Base-by-base conservation (phyloP, 2,113 vertebrate genomes). In the Elanoides forficatus region DNA sequence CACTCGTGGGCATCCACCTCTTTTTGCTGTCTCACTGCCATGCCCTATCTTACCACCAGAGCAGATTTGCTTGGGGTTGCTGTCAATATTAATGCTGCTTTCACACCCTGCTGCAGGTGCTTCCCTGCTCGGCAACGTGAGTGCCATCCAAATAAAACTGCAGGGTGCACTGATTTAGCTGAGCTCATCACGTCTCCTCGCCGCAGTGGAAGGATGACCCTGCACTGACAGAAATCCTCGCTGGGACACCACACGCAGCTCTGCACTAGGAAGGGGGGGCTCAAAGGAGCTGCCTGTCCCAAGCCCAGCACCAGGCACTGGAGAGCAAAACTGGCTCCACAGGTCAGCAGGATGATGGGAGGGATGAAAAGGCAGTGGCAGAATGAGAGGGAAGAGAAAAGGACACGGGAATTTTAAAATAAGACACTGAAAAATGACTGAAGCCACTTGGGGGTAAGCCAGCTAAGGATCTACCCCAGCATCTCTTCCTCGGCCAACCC, bases 31-130 rank as follows among this genome's bases (percentile, higher is more conserved):
- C 71, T 93, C 84, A 27, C 60, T 78, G 36, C 38, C 43, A 15
- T 81, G 55, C 65, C 38, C 38, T 30, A 7, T 29, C 26, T 40
- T 66, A 78, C 26, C 32, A 55, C 20, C 47, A 17, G 42, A 73
- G 48, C 52, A 36, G 70, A 79, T 67, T 67, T 0, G 2, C 73
- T 89, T 2, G 1, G 38, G 36, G 36, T 16, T 84, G 56, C 56
- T 30, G 30, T 68, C 5, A 3, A 38, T 82, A 80, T 53, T 42
- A 76, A 52, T 20, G 62, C 78, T 75, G 84, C 84, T 81, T 75
- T 87, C 93, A 63, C 78, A 87, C 36, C 81, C 91, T 42, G 70
- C 85, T 81, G 91, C 91, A 95, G 93, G 94, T 96, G 86, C 68
- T 95, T 91, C 91, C 91, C 91, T 56, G 65, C 89, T 94, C 11